Base-by-base conservation (phyloP, 2,888 invertebrate species). In the Trichopoda pennipes region DNA sequence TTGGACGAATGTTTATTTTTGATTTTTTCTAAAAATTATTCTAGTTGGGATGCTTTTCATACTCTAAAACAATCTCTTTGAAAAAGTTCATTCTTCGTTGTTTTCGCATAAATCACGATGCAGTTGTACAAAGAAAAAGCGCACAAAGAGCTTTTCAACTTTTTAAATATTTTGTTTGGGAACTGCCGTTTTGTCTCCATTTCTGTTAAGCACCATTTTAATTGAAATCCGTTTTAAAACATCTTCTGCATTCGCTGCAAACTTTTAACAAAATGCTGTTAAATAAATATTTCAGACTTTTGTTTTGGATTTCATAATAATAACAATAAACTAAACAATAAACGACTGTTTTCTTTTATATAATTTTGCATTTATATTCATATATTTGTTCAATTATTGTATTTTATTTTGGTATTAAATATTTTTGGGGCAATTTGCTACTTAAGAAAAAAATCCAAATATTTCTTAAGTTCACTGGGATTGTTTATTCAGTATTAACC, bases 391-490 rank as follows among this genome's bases (percentile, higher is more conserved):
- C 68, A 73, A 69, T 66, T 44, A 35, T 63, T 74, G 10, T 38
- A 35, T 78, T 75, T 38, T 72, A 72, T 68, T 84, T 80, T 28
- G 28, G 80, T 80, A 79, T 83, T 84, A 81, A 83, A 85, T 81
- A 83, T 84, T 81, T 84, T 82, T 84, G 81, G 68, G 83, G 82
- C 80, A 76, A 75, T 78, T 80, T 66, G 80, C 80, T 80, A 80
- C 82, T 84, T 84, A 85, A 85, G 85, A 85, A 85, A 84, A 84
- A 81, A 72, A 63, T 75, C 75, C 82, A 82, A 82, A 82, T 55
- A 75, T 81, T 73, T 84, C 84, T 85, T 84, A 85, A 85, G 85
- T 84, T 84, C 84, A 80, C 69, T 69, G 84, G 84, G 84, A 70
- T 83, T 80, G 73, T 82, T 84, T 76, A 80, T 80, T 84, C 61